phyloP scores from a whole-genome alignment of 2,113 vertebrate genomes.

The Leptobrachium ailaonicum region DNA sequence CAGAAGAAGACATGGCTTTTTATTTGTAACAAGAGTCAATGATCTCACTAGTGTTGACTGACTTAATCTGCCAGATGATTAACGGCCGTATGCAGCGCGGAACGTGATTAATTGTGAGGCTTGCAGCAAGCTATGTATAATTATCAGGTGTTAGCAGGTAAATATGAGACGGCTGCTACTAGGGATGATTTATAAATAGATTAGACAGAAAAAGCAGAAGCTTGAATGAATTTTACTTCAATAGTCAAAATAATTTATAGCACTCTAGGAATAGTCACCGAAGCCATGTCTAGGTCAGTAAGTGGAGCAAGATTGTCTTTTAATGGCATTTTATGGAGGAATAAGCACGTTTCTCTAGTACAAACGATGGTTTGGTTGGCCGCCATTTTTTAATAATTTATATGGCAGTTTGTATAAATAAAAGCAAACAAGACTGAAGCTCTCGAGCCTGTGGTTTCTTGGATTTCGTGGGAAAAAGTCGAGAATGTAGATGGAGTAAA shows the following conservation, averaged over 20 bases:
- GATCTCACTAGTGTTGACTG: constrained; percentile 28
- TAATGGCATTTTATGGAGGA: too few relatives aligned
- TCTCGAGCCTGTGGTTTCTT: too few relatives aligned
- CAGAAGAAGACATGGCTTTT: constrained; percentile 32
- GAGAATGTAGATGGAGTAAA: too few relatives aligned
- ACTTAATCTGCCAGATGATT: constrained; percentile 32
- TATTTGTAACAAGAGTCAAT: constrained; percentile 4
- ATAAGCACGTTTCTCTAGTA: too few relatives aligned
- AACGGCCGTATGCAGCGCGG: constrained; percentile 38
- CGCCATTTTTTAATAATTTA: too few relatives aligned
- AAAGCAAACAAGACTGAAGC: too few relatives aligned
- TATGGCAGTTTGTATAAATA: too few relatives aligned
- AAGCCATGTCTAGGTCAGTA: background rate
- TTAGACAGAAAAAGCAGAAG: background rate
- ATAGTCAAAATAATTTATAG: background rate
- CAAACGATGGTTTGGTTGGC: too few relatives aligned
- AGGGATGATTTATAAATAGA: constrained; percentile 38
- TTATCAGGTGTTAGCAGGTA: constrained; percentile 49
- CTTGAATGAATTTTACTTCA: background rate
- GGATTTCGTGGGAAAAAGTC: too few relatives aligned
- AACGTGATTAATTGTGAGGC: constrained; percentile 49
- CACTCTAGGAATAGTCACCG: background rate
- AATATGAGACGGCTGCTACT: constrained; percentile 41
- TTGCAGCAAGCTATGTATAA: constrained; percentile 46
- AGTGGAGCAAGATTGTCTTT: too few relatives aligned